Conservation (phyloP, 2,888 invertebrate species). For the Oxystoma pomonae region DNA sequence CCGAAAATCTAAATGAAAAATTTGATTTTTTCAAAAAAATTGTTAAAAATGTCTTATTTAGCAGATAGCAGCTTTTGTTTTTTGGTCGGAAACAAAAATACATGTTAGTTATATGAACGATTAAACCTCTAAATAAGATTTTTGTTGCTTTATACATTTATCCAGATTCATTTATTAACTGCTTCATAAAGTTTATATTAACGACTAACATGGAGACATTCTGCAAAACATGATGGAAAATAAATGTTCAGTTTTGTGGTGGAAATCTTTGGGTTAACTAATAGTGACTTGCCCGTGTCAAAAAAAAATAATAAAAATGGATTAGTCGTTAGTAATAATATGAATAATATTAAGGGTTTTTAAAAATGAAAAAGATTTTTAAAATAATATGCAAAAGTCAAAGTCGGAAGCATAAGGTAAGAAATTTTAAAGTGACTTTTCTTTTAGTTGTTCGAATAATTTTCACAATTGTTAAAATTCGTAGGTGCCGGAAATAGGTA, state of each 20-base stretch:
- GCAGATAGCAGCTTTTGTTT: too few relatives aligned
- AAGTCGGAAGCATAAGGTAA: slow-evolving; percentile 10
- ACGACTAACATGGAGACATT: neutral
- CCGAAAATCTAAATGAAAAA: too few relatives aligned
- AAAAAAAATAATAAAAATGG: neutral
- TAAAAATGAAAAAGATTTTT: slow-evolving; percentile 18
- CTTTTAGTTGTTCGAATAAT: too few relatives aligned
- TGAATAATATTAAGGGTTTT: too few relatives aligned
- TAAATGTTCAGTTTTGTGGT: neutral
- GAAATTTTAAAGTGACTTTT: too few relatives aligned
- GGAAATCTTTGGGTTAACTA: neutral
- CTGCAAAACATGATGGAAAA: neutral
- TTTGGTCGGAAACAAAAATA: too few relatives aligned
- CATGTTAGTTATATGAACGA: neutral
- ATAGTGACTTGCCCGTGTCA: neutral
- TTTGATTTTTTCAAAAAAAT: too few relatives aligned
- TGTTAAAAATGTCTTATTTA: too few relatives aligned
- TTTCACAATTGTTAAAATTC: too few relatives aligned
- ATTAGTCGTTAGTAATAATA: too few relatives aligned
- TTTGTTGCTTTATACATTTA: neutral
- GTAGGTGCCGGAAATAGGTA: too few relatives aligned
- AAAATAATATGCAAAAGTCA: slow-evolving; percentile 11
- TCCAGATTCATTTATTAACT: neutral
- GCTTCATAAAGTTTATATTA: neutral
- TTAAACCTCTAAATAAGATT: neutral